Evolutionary conservation across 2,888 invertebrate species (phyloP).

Genomic region (Blastobasis adustella): DNA sequence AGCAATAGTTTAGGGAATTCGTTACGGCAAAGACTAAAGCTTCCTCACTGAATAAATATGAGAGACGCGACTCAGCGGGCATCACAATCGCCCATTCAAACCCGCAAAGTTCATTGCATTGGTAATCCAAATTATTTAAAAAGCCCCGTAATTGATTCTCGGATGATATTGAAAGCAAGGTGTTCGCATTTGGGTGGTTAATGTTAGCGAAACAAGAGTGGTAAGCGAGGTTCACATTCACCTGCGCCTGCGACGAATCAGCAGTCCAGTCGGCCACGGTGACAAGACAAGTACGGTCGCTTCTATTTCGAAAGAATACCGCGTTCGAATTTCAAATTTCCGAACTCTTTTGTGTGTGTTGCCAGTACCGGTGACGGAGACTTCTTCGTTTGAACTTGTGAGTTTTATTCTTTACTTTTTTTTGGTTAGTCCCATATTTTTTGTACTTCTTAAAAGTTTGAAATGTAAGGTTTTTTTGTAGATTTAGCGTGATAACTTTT

Average conservation of each 20-base stretch:
- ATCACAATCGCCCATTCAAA: slow-evolving; percentile 17
- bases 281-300: slow-evolving; percentile 32
- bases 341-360: slow-evolving; percentile 41
- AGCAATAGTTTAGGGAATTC: too few relatives aligned
- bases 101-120: slow-evolving; percentile 68
- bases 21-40: slow-evolving; percentile 14
- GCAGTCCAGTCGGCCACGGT: slow-evolving; percentile 47
- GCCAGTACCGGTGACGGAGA: slow-evolving; percentile 28
- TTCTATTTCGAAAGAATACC: slow-evolving; percentile 16
- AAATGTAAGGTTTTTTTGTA: too few relatives aligned
- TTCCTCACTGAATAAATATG: slow-evolving; percentile 36
- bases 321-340: slow-evolving; percentile 15
- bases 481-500: too few relatives aligned
- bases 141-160: slow-evolving; percentile 30
- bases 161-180: slow-evolving; percentile 26
- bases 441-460: too few relatives aligned
- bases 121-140: slow-evolving; percentile 44
- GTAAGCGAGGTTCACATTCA: slow-evolving; percentile 62
- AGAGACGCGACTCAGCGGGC: slow-evolving; percentile 20
- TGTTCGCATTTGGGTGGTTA: slow-evolving; percentile 35
- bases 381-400: slow-evolving; percentile 13
- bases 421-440: not conserved
- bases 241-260: slow-evolving; percentile 53
- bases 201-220: slow-evolving; percentile 30
- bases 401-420: slow-evolving; percentile 5